Conservation (phyloP, 35 echinoderm and acorn worm genomes). For the Ophiothrix spiculata region DNA sequence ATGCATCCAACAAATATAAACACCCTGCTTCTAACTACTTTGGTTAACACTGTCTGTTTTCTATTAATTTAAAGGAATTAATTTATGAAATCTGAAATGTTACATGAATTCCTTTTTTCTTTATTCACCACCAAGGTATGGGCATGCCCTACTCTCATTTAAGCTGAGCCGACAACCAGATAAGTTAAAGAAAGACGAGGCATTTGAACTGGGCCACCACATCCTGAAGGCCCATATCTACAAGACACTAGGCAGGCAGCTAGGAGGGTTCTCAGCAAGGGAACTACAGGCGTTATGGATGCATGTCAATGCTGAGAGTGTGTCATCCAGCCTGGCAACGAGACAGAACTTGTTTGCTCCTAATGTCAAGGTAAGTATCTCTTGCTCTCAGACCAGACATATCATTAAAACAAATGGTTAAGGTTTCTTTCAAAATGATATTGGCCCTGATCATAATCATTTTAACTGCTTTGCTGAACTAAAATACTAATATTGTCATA, state of each 20-base stretch:
- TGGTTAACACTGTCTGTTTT: not conserved
- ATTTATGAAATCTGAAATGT: not conserved
- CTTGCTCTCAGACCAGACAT: too few relatives aligned
- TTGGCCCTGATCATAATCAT: too few relatives aligned
- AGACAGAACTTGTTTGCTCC: constrained; percentile 87
- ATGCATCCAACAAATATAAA: not conserved
- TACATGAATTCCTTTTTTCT: not conserved
- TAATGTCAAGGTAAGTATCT: constrained; percentile 74
- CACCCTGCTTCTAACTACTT: not conserved
- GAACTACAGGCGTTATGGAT: constrained; percentile 98
- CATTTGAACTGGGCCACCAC: constrained; percentile 92
- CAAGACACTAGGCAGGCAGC: constrained; percentile 86
- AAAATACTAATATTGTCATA: too few relatives aligned
- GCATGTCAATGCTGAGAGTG: constrained; percentile 78
- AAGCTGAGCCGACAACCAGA: constrained; percentile 62
- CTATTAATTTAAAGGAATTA: not conserved
- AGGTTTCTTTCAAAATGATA: too few relatives aligned
- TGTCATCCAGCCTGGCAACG: constrained; percentile 69
- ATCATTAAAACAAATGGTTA: too few relatives aligned
- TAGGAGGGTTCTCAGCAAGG: constrained; percentile 81
- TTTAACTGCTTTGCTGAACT: too few relatives aligned
- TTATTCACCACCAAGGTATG: constrained; percentile 36
- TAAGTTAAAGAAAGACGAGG: constrained; percentile 51
- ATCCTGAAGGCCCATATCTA: constrained; percentile 99
- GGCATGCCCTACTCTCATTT: constrained; percentile 91